Evolutionary conservation across 2,888 invertebrate genomes (phyloP).

Genomic region (Ceramica pisi): DNA sequence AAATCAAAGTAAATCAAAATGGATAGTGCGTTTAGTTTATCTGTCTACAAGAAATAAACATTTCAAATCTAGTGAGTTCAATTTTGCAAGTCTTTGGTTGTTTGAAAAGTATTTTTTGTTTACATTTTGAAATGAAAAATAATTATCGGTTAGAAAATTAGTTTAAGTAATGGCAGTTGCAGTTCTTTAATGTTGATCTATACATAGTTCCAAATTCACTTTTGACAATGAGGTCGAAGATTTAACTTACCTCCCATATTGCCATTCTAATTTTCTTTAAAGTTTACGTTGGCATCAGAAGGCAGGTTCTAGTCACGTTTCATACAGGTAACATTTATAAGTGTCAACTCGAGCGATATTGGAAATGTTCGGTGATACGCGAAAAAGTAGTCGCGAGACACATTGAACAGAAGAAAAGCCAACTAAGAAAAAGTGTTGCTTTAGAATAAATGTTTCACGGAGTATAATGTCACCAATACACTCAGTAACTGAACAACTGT

Average conservation of each 20-base stretch:
- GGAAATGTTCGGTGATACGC: slow-evolving; percentile 72
- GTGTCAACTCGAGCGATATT: slow-evolving; percentile 73
- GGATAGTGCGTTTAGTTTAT: slow-evolving; percentile 20
- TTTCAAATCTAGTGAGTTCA: neutral
- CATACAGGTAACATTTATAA: slow-evolving; percentile 72
- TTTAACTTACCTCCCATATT: neutral
- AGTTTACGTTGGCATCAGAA: slow-evolving; percentile 64
- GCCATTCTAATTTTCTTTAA: slow-evolving; percentile 27
- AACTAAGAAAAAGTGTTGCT: neutral
- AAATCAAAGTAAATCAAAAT: slow-evolving; percentile 28
- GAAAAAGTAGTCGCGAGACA: slow-evolving; percentile 65
- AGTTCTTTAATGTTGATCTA: no score
- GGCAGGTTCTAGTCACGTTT: slow-evolving; percentile 75
- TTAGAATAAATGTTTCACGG: neutral
- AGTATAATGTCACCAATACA: no score
- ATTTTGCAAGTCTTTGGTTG: neutral
- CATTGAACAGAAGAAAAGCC: slow-evolving; percentile 5
- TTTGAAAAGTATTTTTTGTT: no score
- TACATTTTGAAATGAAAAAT: no score
- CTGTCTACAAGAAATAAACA: neutral
- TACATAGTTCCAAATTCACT: no score
- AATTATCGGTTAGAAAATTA: no score
- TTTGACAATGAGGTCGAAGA: slow-evolving; percentile 10
- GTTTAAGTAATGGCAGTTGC: no score
- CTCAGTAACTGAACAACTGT: no score